Base-by-base conservation (phyloP, 2,888 invertebrate species). In the Xylota segnis region DNA sequence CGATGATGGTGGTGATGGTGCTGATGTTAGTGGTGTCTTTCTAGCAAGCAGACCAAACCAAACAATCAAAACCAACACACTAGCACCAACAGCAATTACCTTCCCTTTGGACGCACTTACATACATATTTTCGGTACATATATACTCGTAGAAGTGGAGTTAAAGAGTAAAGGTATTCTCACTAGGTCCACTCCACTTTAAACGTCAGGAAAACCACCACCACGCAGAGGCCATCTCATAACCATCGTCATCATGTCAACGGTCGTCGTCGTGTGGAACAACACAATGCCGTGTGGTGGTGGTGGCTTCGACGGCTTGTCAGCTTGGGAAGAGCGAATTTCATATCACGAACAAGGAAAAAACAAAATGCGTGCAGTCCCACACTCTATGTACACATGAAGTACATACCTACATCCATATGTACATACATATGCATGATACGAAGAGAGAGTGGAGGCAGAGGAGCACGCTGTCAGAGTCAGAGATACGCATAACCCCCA, bases 321-420 rank as follows among this genome's bases (percentile, higher is more conserved):
- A 34, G 52, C 34, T 59, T 74, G 63, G 59, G 14, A 78, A 61
- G 18, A 71, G 54, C 54, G 18, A 63, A 66, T 83, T 71, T 52
- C 23, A 81, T n/a, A n/a, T 59, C 45, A 43, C 50, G 34, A 16
- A 34, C 9, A 34, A 6, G 9, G 65, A 40, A 16, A 50, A 52
- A 29, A 81, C 59, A 78, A 72, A 77, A 50, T 66, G 77, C 71
- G 82, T 83, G 56, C 43, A 63, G 40, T 68, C 63, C 74, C 74
- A 77, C 78, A 63, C 76, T 68, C 47, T 47, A 56, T 14, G 18
- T 34, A 47, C 16, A 16, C 5, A 16, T 27, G 23, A 23, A 23
- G 23, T 50, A 23, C 23, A 2, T 50, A 50, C 5, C 14, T 12
- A 59, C 37, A n/a, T n/a, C n/a, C n/a, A n/a, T 23, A 23, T 23